phyloP scores from a whole-genome alignment of 2,797 vertebrate genomes.

The Podarcis siculus region DNA sequence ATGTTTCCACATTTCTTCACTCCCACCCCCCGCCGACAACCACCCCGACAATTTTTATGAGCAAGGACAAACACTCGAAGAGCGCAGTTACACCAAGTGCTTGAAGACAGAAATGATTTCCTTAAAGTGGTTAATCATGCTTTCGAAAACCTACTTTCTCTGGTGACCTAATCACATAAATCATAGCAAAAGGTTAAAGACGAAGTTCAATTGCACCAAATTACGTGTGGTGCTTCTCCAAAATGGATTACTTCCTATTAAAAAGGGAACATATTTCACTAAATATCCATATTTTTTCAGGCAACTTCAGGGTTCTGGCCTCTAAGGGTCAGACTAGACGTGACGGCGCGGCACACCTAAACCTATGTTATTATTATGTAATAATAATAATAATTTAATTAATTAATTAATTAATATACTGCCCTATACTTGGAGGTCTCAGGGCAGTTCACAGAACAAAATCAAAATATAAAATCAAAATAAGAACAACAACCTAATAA shows the following conservation, averaged over 20 bases:
- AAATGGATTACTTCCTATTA: slow-evolving; percentile 70
- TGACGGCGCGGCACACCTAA: not conserved
- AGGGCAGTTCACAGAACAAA: too few species aligned
- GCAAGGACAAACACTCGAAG: slow-evolving; percentile 74
- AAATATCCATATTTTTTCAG: slow-evolving; percentile 36
- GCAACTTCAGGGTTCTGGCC: slow-evolving; percentile 26
- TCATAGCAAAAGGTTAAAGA: slow-evolving; percentile 79
- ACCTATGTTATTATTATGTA: too few species aligned
- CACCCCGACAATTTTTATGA: slow-evolving; percentile 47
- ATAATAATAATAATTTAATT: too few species aligned
- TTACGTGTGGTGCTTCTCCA: slow-evolving; percentile 65
- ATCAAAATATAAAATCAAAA: too few species aligned
- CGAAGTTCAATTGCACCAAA: slow-evolving; percentile 71
- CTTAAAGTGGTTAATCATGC: slow-evolving; percentile 74
- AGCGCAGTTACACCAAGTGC: slow-evolving; percentile 55
- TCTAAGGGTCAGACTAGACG: slow-evolving; percentile 7
- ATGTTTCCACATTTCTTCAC: slow-evolving; percentile 56
- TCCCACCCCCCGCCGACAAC: not conserved
- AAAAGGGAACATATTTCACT: slow-evolving; percentile 61
- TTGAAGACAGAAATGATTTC: slow-evolving; percentile 75
- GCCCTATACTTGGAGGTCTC: too few species aligned
- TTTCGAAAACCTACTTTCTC: slow-evolving; percentile 74
- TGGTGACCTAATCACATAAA: slow-evolving; percentile 77
- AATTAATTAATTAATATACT: too few species aligned
- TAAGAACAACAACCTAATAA: too few species aligned